phyloP scores from a whole-genome alignment of 2,113 vertebrate genomes.

The Aldabrachelys gigantea region DNA sequence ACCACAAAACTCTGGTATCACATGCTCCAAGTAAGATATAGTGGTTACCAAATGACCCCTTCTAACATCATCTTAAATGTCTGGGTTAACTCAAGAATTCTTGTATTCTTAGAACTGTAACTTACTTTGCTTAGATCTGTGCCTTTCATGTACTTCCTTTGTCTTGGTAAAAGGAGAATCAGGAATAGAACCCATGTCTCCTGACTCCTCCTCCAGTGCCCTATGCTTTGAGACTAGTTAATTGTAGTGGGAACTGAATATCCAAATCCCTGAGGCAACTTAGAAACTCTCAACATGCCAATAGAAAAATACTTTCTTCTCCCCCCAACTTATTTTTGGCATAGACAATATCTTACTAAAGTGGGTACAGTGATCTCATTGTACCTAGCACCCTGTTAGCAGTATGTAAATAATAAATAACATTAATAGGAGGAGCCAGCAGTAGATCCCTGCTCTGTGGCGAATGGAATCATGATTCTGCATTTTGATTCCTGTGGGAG shows the following conservation, averaged over 20 bases:
- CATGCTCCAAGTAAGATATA: background rate
- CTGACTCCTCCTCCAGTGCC: background rate
- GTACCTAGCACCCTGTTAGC: background rate
- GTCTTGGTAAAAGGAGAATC: background rate
- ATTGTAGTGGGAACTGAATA: too few species aligned
- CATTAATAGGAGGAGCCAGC: background rate
- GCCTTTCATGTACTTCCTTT: background rate
- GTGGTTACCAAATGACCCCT: background rate
- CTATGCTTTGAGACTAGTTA: background rate
- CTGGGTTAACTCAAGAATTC: background rate
- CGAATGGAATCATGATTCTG: background rate
- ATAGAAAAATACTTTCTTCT: background rate
- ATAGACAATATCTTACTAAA: background rate
- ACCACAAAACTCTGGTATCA: background rate
- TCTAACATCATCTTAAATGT: background rate
- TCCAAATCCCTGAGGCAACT: background rate
- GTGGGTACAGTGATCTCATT: background rate
- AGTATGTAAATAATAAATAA: background rate
- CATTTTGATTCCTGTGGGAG: background rate
- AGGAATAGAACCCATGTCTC: background rate
- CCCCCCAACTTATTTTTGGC: background rate
- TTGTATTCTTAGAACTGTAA: background rate
- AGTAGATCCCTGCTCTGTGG: background rate
- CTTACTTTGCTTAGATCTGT: background rate
- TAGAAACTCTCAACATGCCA: background rate